These are phyloP conservation scores for Cremastinae sp. DNA, from an alignment of 2,888 invertebrate genomes.

Conservation along the genomic window DNA sequence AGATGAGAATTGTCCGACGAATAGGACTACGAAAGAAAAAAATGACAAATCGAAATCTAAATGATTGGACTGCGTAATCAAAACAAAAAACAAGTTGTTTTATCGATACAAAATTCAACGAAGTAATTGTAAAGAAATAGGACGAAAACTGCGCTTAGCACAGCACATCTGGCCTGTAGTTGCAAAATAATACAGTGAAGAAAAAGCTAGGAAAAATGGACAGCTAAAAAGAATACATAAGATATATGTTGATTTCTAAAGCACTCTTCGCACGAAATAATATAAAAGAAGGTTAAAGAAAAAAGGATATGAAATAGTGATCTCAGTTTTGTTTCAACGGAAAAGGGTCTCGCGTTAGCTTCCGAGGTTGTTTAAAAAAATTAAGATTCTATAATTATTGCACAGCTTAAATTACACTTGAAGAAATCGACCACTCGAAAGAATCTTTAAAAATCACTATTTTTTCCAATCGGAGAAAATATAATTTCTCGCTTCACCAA, in stretches of 20 bases:
- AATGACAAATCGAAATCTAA: constrained; percentile 4
- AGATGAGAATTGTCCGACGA: constrained; percentile 44
- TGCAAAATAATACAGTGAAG: constrained; percentile 69
- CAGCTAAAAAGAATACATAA: constrained; percentile 65
- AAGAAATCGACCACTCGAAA: constrained; percentile 43
- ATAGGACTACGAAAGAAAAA: constrained; percentile 44
- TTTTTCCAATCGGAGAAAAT: too few species aligned
- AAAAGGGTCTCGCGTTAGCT: constrained; percentile 72
- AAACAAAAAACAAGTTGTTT: constrained; percentile 48
- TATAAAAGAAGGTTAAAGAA: background rate
- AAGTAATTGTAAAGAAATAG: constrained; percentile 43
- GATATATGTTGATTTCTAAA: constrained; percentile 61
- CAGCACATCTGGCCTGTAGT: constrained; percentile 76
- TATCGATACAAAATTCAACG: constrained; percentile 45
- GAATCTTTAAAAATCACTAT: constrained; percentile 20
- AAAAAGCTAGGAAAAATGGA: constrained; percentile 30
- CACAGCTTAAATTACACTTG: constrained; percentile 52
- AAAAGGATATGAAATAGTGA: constrained; percentile 17
- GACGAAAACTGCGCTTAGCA: constrained; percentile 65
- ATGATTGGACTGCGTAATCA: constrained; percentile 11
- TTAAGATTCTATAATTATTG: background rate
- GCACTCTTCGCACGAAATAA: constrained; percentile 21
- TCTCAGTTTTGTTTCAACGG: constrained; percentile 66
- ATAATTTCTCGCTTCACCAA: too few species aligned
- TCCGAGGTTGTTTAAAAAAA: constrained; percentile 44